Conservation (phyloP, 2,113 vertebrate genomes). For the Helogale parvula region DNA sequence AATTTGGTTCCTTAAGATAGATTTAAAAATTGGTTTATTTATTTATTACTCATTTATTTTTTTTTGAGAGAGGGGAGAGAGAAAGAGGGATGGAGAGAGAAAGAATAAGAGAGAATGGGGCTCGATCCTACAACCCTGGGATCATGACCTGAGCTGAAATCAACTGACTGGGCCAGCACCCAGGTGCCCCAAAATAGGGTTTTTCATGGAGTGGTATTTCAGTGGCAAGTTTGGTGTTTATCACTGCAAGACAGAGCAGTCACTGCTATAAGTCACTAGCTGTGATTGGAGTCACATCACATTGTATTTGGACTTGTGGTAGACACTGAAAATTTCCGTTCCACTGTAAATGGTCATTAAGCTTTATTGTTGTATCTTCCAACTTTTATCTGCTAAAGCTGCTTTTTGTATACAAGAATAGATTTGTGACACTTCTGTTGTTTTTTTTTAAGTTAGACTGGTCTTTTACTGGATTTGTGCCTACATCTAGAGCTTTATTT, state of each 20-base stretch:
- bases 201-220: neutral
- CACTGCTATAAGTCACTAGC: neutral
- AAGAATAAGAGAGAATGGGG: no score
- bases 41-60: no score
- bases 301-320: constrained; percentile 24
- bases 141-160: no score
- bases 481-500: neutral
- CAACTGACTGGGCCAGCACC: no score
- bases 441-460: constrained; percentile 19
- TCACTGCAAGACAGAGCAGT: neutral
- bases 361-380: constrained; percentile 1
- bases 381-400: constrained; percentile 40
- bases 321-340: neutral
- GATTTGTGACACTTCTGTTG: neutral
- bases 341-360: neutral
- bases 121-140: no score
- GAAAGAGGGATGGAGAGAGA: no score
- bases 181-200: neutral
- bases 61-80: no score
- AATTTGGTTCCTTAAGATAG: constrained; percentile 42
- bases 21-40: neutral
- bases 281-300: neutral
- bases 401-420: constrained; percentile 20
- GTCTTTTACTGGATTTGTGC: constrained; percentile 8
- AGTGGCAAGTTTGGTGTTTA: neutral